Evolutionary conservation across 2,113 vertebrate species (phyloP).

Genomic region (Melospiza melodia): DNA sequence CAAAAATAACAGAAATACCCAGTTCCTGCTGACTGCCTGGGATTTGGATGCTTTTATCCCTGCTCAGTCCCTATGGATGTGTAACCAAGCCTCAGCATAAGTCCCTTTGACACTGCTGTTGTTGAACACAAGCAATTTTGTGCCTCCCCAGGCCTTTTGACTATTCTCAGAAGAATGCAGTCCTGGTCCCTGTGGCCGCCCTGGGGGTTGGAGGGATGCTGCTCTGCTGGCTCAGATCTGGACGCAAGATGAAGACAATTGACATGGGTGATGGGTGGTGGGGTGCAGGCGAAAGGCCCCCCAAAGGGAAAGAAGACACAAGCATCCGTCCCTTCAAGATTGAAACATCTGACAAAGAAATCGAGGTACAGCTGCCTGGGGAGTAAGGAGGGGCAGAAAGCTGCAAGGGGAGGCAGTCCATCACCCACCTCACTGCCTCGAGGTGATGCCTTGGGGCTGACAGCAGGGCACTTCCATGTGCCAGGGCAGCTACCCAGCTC

Average conservation of each 20-base stretch:
- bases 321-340: slow-evolving; percentile 18
- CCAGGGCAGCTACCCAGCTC: not conserved
- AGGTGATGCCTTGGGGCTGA: not conserved
- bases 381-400: not conserved
- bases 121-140: not conserved
- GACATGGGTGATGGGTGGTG: slow-evolving; percentile 87
- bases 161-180: slow-evolving; percentile 33
- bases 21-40: not conserved
- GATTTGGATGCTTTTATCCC: not conserved
- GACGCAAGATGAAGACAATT: slow-evolving; percentile 66
- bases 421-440: not conserved
- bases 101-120: not conserved
- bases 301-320: not conserved
- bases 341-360: slow-evolving; percentile 18
- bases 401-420: not conserved
- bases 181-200: slow-evolving; percentile 62
- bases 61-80: not conserved
- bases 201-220: slow-evolving; percentile 76
- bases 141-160: slow-evolving; percentile 50
- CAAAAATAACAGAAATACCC: not conserved
- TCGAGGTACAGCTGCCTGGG: not conserved
- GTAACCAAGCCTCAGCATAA: not conserved
- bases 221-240: slow-evolving; percentile 70
- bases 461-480: not conserved
- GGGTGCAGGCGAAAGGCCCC: slow-evolving; percentile 64